Conservation (phyloP, 2,888 invertebrate species). For the Trichopoda pennipes region DNA sequence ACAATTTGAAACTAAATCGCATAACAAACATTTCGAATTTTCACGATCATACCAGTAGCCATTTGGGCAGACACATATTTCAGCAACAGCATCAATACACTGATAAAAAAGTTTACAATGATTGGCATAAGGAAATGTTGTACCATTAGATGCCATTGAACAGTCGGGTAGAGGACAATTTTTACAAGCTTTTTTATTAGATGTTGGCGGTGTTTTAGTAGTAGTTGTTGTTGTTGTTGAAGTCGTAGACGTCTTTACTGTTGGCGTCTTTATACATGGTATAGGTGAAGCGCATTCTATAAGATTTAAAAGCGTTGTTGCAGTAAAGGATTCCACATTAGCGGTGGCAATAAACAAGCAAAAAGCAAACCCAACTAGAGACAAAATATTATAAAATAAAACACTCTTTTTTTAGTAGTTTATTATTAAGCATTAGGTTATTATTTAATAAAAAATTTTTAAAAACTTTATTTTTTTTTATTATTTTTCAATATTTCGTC, state of each 20-base stretch:
- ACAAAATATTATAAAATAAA: too few species aligned
- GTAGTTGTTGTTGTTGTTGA: constrained; percentile 10
- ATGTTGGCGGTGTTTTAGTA: neutral
- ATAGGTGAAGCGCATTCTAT: constrained; percentile 4
- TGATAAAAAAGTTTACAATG: constrained; percentile 55
- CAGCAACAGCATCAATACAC: constrained; percentile 22
- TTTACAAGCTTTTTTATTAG: constrained; percentile 1
- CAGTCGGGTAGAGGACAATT: too few species aligned
- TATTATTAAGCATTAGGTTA: too few species aligned
- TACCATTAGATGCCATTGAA: constrained; percentile 6
- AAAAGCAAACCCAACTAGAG: neutral
- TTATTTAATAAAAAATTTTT: too few species aligned
- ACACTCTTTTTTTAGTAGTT: too few species aligned
- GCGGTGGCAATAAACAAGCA: neutral
- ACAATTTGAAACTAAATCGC: constrained; percentile 47
- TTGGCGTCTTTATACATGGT: neutral
- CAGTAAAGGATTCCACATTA: neutral
- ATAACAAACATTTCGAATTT: constrained; percentile 20
- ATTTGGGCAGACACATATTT: constrained; percentile 41
- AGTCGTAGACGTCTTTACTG: neutral
- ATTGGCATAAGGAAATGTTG: constrained; percentile 46
- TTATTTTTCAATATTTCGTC: too few species aligned
- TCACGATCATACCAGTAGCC: constrained; percentile 57
- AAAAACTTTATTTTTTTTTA: too few species aligned
- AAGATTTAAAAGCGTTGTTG: neutral